Percentiles rank a stretch among this genome's conserved stretches.
These are phyloP conservation scores for Columba janthina DNA, from an alignment of 2,113 vertebrate species.

Conservation along the genomic window DNA sequence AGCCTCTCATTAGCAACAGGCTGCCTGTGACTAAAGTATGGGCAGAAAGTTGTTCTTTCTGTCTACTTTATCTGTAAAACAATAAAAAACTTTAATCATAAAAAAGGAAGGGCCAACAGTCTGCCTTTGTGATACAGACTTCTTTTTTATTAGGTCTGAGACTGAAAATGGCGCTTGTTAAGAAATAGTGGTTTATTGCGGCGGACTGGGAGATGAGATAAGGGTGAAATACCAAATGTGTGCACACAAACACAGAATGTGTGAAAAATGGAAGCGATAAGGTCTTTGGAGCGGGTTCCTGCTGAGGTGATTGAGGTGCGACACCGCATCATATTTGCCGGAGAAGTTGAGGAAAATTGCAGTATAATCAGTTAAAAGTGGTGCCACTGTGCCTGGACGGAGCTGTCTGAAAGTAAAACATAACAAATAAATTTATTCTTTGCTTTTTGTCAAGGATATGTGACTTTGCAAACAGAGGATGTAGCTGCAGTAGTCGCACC, in stretches of 20 bases:
- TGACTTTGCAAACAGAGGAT: not conserved
- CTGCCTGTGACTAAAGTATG: not conserved
- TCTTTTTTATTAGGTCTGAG: constrained; percentile 15
- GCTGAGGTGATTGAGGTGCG: not conserved
- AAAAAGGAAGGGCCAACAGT: constrained; percentile 2
- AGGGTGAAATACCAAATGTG: not conserved
- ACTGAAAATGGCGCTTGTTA: not conserved
- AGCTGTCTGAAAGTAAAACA: not conserved
- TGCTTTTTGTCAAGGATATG: not conserved
- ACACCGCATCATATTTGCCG: not conserved
- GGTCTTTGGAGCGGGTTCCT: constrained; percentile 4
- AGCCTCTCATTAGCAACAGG: not conserved
- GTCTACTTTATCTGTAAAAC: not conserved
- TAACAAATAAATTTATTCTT: not conserved
- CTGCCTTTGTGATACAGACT: not conserved
- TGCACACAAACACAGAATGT: not conserved
- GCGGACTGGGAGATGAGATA: constrained; percentile 38
- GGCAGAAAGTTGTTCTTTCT: not conserved
- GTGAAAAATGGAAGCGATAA: constrained; percentile 17
- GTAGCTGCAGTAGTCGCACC: not conserved
- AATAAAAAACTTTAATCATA: constrained; percentile 7
- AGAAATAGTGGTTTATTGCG: not conserved
- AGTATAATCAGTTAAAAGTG: constrained; percentile 49
- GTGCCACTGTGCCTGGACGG: not conserved
- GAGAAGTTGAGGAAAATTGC: constrained; percentile 31